Percentiles rank a stretch among this genome's conserved stretches.
phyloP scores from a whole-genome alignment of 2,888 invertebrate species.

The Andrena bicolor region DNA sequence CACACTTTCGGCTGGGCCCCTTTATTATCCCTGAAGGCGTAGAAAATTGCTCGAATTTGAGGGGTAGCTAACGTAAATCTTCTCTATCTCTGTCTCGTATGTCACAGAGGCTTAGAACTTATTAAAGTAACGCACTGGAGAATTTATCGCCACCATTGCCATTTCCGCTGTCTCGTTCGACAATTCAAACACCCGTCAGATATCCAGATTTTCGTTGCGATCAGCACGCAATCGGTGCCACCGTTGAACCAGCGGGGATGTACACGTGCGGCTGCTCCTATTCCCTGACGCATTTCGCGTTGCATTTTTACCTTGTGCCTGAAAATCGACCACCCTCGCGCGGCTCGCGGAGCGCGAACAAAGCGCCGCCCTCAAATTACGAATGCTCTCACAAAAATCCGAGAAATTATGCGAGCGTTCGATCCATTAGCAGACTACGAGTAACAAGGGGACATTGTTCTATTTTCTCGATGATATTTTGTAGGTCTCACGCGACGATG shows the following conservation, averaged over 20 bases:
- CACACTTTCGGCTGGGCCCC: no score
- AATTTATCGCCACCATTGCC: conserved; percentile 21
- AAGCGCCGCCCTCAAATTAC: conserved; percentile 8
- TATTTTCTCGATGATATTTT: background rate
- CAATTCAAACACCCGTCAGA: no score
- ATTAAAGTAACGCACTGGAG: background rate
- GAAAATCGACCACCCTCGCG: background rate
- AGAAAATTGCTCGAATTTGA: no score
- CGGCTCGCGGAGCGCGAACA: background rate
- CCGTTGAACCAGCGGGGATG: conserved; percentile 31
- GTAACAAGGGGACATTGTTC: background rate
- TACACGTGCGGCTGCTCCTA: conserved; percentile 20
- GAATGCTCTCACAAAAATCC: conserved; percentile 26
- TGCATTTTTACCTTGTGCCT: no score
- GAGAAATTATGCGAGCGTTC: conserved; percentile 14
- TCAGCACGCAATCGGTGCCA: conserved; percentile 28
- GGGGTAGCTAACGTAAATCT: no score
- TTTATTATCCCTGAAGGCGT: no score
- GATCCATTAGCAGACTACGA: conserved; percentile 18
- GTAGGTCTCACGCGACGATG: background rate
- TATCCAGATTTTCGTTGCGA: conserved; percentile 26
- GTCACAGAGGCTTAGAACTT: no score
- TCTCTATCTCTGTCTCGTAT: no score
- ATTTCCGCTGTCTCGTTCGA: background rate
- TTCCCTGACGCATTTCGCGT: conserved; percentile 28